Base-by-base conservation (phyloP, 2,113 vertebrate species). In the Poicephalus meyeri region DNA sequence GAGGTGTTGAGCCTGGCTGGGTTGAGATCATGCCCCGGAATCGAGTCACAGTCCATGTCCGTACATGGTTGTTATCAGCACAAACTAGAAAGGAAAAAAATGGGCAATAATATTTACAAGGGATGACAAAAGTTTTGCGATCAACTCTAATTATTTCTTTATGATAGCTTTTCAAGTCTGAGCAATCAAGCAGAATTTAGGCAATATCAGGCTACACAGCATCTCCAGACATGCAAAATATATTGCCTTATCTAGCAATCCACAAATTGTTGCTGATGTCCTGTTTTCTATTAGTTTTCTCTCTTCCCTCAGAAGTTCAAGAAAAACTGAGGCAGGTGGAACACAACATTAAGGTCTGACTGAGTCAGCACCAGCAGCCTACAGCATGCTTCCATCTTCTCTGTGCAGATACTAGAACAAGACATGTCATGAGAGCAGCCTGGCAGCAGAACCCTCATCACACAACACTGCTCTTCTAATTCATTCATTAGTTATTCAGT, bases 11-110 rank as follows among this genome's bases (percentile, higher is more conserved):
- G 61, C 99, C 99, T 3, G 99, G 99, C 92, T 99, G 99, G 19
- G 99, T 99, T 19, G 99, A 99, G 97, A 99, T 99, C 99, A 99
- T 99, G 49, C 99, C 99, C 94, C 99, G 96, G 98, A 99, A 99
- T 3, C 99, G 98, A 3, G 99, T 99, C 72, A 99, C 99, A 13
- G 99, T 99, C 99, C 99, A 99, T 0, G 99, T 99, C 35, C 99
- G 98, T 42, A 99, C 99, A 3, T 99, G 99, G 94, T 99, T 99
- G 95, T 99, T 99, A 96, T 99, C 99, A 10, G 99, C 99, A 93
- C 99, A 99, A 89, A 99, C 99, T 99, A 89, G 50, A 84, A 55
- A 77, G n/a, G 25, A 95, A 95, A 81, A 80, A 85, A 6, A 88
- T 37, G 16, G 31, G 37, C 18, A 77, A 5, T 29, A 73, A 41